Evolutionary conservation across 2,113 vertebrate genomes (phyloP).

Genomic region (Holacanthus passer): DNA sequence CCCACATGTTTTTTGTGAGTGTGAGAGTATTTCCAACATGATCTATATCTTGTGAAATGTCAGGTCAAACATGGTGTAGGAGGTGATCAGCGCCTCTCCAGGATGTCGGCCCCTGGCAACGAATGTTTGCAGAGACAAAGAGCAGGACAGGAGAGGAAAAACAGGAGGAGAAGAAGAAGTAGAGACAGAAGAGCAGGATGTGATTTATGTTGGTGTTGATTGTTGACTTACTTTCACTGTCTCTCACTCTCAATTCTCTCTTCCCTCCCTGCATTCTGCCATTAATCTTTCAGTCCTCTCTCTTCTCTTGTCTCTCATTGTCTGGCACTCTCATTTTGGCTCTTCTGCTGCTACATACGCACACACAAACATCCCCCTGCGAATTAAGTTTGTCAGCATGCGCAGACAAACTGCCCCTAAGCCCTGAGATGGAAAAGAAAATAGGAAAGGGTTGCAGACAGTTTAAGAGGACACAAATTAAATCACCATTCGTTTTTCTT

Average conservation of each 20-base stretch:
- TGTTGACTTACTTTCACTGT: slow-evolving; percentile 45
- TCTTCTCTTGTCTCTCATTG: slow-evolving; percentile 23
- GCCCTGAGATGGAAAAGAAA: not conserved
- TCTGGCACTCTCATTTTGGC: slow-evolving; percentile 15
- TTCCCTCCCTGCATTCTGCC: slow-evolving; percentile 29
- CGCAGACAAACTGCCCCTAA: slow-evolving; percentile 12
- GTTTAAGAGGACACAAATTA: slow-evolving; percentile 26
- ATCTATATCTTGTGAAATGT: slow-evolving; percentile 59
- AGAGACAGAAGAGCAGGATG: not conserved
- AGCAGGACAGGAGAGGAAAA: slow-evolving; percentile 40
- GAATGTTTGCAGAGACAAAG: slow-evolving; percentile 51
- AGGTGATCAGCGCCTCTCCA: slow-evolving; percentile 43
- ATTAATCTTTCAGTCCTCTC: slow-evolving; percentile 32
- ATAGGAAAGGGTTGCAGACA: slow-evolving; percentile 5
- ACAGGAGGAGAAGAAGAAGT: slow-evolving; percentile 18
- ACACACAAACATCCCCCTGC: not conserved
- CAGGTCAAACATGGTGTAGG: slow-evolving; percentile 56
- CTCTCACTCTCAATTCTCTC: slow-evolving; percentile 41
- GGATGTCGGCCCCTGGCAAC: slow-evolving; percentile 57
- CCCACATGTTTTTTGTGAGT: slow-evolving; percentile 56
- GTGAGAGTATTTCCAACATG: slow-evolving; percentile 38
- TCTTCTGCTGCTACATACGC: not conserved
- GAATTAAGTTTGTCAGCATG: slow-evolving; percentile 20
- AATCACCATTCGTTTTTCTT: not conserved
- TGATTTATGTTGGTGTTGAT: slow-evolving; percentile 66